Evolutionary conservation across 2,888 invertebrate species (phyloP).

Genomic region (Amorpha juglandis): DNA sequence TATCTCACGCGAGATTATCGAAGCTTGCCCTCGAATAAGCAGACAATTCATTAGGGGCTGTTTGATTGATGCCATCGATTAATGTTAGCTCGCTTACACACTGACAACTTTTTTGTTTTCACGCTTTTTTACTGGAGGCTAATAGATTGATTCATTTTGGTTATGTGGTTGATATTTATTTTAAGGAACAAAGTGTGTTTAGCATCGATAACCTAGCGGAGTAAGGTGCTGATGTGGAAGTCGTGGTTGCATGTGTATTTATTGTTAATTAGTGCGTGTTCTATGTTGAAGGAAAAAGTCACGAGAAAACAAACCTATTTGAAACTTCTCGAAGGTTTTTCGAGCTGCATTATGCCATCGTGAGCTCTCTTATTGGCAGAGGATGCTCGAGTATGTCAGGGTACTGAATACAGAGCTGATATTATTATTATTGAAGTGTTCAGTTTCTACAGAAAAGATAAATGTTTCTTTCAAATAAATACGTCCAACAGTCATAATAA

Average conservation of each 20-base stretch:
- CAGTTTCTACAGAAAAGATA: no score
- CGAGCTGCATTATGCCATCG: no score
- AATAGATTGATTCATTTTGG: slow-evolving; percentile 2
- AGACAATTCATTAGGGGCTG: slow-evolving; percentile 67
- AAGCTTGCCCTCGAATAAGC: slow-evolving; percentile 68
- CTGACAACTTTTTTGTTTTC: slow-evolving; percentile 40
- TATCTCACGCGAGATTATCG: slow-evolving; percentile 61
- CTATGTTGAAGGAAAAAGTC: no score
- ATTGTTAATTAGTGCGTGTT: no score
- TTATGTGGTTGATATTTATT: background rate
- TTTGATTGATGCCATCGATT: slow-evolving; percentile 71
- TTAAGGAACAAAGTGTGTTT: background rate
- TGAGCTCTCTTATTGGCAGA: no score
- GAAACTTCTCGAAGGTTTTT: no score
- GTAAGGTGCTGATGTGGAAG: no score
- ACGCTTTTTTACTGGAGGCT: slow-evolving; percentile 31
- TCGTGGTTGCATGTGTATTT: no score
- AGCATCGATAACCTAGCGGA: background rate
- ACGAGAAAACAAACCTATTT: no score
- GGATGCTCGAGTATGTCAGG: no score
- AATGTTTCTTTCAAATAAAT: background rate
- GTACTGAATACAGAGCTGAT: no score
- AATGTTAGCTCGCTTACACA: slow-evolving; percentile 48
- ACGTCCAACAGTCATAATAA: background rate
- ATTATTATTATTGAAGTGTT: no score